A percentile compares a stretch with the other conserved stretches of the same genome.
Conservation (phyloP, 2,888 invertebrate species). For the Tachina grossa region DNA sequence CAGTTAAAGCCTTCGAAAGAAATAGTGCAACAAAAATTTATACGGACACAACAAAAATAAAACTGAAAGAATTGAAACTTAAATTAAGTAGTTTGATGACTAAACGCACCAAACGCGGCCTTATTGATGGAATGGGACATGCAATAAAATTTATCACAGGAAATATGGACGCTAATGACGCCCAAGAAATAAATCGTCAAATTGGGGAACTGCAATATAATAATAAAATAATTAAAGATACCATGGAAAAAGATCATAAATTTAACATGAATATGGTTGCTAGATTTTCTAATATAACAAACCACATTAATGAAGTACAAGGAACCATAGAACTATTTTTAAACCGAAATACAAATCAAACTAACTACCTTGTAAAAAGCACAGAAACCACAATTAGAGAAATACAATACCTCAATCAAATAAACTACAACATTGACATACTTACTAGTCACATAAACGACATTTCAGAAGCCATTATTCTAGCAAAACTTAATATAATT, state of each 20-base stretch:
- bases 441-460: no score
- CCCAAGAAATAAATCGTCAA: conserved; percentile 37
- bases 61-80: conserved; percentile 44
- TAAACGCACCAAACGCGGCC: no score
- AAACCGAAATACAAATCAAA: no score
- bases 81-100: conserved; percentile 9
- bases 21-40: conserved; percentile 20
- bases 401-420: no score
- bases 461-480: conserved; percentile 66
- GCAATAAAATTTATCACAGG: conserved; percentile 61
- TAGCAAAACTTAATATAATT: conserved; percentile 68
- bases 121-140: conserved; percentile 61
- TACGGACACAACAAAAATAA: conserved; percentile 30
- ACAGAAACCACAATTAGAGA: no score
- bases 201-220: conserved; percentile 33
- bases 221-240: conserved; percentile 4
- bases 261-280: conserved; percentile 41
- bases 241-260: conserved; percentile 31
- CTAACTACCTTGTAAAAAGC: no score
- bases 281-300: conserved; percentile 19
- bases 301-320: neutral
- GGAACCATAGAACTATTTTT: conserved; percentile 1
- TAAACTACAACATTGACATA: no score
- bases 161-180: conserved; percentile 38
- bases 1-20: neutral